Evolutionary conservation across 1,140 invertebrate genomes (phyloP).

Genomic region (Macrobrachium nipponense): DNA sequence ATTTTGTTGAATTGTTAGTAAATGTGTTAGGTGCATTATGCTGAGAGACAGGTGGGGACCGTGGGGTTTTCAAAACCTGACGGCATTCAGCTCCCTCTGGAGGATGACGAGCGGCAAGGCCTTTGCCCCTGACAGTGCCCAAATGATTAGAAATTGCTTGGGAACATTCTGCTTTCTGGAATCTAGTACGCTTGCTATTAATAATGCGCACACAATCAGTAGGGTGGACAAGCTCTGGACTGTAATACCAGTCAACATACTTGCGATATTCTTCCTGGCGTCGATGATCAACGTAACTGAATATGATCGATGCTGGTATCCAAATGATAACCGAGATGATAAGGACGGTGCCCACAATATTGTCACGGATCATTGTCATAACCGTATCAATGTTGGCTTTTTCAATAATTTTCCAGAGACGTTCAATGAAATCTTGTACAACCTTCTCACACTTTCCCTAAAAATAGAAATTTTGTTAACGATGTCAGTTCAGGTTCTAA

Average conservation of each 20-base stretch:
- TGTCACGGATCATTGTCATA: slow-evolving; percentile 84
- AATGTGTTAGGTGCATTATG: too few relatives aligned
- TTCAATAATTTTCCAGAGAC: slow-evolving; percentile 96
- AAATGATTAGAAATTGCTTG: slow-evolving; percentile 20
- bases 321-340: slow-evolving; percentile 88
- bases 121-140: slow-evolving; percentile 23
- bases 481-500: neutral
- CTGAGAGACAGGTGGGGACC: slow-evolving; percentile 13
- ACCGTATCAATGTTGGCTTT: slow-evolving; percentile 95
- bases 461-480: slow-evolving; percentile 56
- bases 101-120: slow-evolving; percentile 25
- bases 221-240: slow-evolving; percentile 41
- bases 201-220: slow-evolving; percentile 49
- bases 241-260: slow-evolving; percentile 46
- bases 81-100: slow-evolving; percentile 49
- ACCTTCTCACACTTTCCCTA: slow-evolving; percentile 92
- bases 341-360: slow-evolving; percentile 90
- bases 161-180: slow-evolving; percentile 22
- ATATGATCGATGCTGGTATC: slow-evolving; percentile 77
- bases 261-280: slow-evolving; percentile 38
- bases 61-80: slow-evolving; percentile 38
- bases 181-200: slow-evolving; percentile 50
- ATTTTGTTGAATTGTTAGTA: too few relatives aligned
- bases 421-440: slow-evolving; percentile 92
- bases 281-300: slow-evolving; percentile 67